A percentile compares a stretch with the other conserved stretches of the same genome.
phyloP scores from a whole-genome alignment of 2,888 invertebrate genomes.

The Cephus pulcher region DNA sequence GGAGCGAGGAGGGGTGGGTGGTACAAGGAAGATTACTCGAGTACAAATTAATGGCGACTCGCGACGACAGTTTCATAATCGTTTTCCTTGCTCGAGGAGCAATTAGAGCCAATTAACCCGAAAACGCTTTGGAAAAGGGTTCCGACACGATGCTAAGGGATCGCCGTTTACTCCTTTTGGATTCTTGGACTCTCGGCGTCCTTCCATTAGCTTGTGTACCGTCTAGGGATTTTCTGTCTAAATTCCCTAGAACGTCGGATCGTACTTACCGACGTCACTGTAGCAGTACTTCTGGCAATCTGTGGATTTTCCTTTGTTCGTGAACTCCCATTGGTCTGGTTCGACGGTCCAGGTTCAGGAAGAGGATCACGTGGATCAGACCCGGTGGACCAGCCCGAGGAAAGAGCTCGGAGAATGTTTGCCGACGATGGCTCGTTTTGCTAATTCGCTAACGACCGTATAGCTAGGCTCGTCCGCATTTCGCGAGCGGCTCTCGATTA shows the following conservation, averaged over 20 bases:
- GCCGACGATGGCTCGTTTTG: constrained; percentile 27
- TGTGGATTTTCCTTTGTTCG: background rate
- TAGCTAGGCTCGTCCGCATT: constrained; percentile 6
- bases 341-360: background rate
- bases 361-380: background rate
- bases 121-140: constrained; percentile 28
- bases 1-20: background rate
- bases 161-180: constrained; percentile 25
- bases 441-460: constrained; percentile 33
- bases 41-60: constrained; percentile 25
- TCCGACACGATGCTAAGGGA: constrained; percentile 19
- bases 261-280: background rate
- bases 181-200: constrained; percentile 9
- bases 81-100: constrained; percentile 43
- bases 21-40: constrained; percentile 24
- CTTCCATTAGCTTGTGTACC: background rate
- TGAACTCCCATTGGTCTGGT: background rate
- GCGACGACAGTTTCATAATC: constrained; percentile 35
- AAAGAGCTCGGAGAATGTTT: constrained; percentile 9
- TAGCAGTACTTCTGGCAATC: no score
- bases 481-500: constrained; percentile 40
- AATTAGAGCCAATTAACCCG: constrained; percentile 53
- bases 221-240: background rate
- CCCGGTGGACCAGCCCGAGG: background rate
- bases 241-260: background rate